Conservation (phyloP, 2,888 invertebrate genomes). For the Oscheius sp. region DNA sequence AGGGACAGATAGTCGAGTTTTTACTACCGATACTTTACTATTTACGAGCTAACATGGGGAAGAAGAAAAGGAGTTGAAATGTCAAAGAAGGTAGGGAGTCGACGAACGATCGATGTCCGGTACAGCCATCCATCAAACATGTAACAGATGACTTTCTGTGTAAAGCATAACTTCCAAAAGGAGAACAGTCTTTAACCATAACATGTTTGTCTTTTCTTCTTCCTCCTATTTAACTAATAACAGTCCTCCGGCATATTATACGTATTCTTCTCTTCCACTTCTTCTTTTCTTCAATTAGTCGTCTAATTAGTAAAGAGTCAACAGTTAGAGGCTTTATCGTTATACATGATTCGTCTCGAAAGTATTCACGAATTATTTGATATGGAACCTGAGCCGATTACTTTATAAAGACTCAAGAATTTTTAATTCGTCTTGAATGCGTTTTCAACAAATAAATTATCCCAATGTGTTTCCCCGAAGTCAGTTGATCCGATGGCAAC, state of each 20-base stretch:
- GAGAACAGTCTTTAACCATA: too few species aligned
- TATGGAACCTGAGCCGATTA: too few species aligned
- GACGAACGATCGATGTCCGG: conserved; percentile 15
- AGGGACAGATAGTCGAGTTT: neutral
- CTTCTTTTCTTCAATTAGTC: too few species aligned
- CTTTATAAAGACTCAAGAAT: too few species aligned
- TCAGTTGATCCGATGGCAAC: conserved; percentile 12
- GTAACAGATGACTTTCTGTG: conserved; percentile 6
- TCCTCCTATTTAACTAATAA: too few species aligned
- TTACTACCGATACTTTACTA: conserved; percentile 9
- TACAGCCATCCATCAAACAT: conserved; percentile 6
- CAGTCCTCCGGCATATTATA: too few species aligned
- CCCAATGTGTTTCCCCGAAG: neutral
- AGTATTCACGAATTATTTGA: too few species aligned
- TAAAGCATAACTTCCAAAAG: conserved; percentile 1
- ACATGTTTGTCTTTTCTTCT: too few species aligned
- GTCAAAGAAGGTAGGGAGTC: neutral
- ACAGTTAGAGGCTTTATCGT: too few species aligned
- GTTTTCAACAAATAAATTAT: conserved; percentile 15
- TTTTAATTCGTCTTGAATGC: neutral
- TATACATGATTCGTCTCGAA: too few species aligned
- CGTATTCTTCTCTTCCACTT: too few species aligned
- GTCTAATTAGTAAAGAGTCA: too few species aligned
- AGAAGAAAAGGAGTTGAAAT: neutral
- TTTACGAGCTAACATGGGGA: conserved; percentile 8